These are phyloP conservation scores for Channa maculata DNA, from an alignment of 2,113 vertebrate genomes.

Conservation along the genomic window DNA sequence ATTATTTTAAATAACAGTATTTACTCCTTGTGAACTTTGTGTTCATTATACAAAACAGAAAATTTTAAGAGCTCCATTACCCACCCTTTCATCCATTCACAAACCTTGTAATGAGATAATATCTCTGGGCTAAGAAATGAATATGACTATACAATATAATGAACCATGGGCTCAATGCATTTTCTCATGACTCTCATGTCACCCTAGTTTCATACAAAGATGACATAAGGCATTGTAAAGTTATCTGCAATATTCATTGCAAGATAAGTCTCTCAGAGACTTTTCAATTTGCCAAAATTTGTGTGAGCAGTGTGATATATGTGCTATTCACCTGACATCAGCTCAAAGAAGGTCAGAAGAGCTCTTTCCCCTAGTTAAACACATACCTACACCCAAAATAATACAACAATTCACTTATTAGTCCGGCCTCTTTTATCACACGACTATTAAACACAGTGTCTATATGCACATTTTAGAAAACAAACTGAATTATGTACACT, in stretches of 20 bases:
- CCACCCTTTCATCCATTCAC: neutral
- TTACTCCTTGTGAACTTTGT: neutral
- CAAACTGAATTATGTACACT: too few relatives aligned
- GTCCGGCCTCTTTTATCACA: too few relatives aligned
- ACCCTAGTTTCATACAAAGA: slow-evolving; percentile 1
- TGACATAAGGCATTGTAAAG: neutral
- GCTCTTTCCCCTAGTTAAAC: neutral
- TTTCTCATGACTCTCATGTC: slow-evolving; percentile 4
- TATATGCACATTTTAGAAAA: too few relatives aligned
- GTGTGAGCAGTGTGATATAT: slow-evolving; percentile 26
- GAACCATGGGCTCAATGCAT: neutral
- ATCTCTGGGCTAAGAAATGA: neutral
- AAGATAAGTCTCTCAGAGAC: slow-evolving; percentile 3
- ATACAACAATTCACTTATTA: neutral
- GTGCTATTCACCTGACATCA: neutral
- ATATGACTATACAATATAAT: neutral
- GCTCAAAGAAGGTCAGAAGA: slow-evolving; percentile 17
- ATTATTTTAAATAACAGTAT: slow-evolving; percentile 1
- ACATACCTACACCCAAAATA: neutral
- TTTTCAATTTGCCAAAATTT: neutral
- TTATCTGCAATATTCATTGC: too few relatives aligned
- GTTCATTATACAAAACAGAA: neutral
- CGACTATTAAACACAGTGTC: too few relatives aligned
- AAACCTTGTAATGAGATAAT: neutral
- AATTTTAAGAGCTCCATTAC: too few relatives aligned